phyloP scores from a whole-genome alignment of 1,140 invertebrate genomes.

The Nebria ingens region DNA sequence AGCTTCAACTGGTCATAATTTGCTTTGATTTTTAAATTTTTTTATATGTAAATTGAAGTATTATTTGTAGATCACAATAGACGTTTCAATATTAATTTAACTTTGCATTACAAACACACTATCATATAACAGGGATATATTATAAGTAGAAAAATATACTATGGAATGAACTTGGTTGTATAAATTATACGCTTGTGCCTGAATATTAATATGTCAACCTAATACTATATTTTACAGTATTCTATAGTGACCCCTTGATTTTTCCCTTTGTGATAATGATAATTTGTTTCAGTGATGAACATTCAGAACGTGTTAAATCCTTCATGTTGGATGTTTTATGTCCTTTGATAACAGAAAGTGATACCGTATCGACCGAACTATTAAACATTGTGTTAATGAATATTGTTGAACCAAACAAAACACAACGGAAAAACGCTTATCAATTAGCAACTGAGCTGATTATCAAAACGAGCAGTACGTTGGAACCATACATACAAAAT shows the following conservation, averaged over 20 bases:
- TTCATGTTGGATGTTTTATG: constrained; percentile 93
- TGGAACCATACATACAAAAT: constrained; percentile 89
- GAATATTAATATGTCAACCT: no score
- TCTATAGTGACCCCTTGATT: no score
- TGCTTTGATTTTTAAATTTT: no score
- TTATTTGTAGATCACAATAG: no score
- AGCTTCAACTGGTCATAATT: no score
- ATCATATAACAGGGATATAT: no score
- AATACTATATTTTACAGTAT: no score
- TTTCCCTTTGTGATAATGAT: constrained; percentile 6
- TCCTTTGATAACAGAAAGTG: constrained; percentile 89
- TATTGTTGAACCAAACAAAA: constrained; percentile 92
- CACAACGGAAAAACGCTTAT: constrained; percentile 83
- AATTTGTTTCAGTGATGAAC: constrained; percentile 71
- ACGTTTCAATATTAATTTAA: no score
- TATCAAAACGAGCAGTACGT: constrained; percentile 78
- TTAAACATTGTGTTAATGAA: constrained; percentile 90
- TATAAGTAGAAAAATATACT: no score
- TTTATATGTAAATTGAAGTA: no score
- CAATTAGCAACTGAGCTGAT: constrained; percentile 84
- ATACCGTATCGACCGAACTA: constrained; percentile 87
- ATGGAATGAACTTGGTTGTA: neutral
- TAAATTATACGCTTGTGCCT: no score
- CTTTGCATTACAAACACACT: no score
- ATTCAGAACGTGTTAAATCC: constrained; percentile 89